phyloP scores from a whole-genome alignment of 2,888 invertebrate species.

The Invenusta paracnida region DNA sequence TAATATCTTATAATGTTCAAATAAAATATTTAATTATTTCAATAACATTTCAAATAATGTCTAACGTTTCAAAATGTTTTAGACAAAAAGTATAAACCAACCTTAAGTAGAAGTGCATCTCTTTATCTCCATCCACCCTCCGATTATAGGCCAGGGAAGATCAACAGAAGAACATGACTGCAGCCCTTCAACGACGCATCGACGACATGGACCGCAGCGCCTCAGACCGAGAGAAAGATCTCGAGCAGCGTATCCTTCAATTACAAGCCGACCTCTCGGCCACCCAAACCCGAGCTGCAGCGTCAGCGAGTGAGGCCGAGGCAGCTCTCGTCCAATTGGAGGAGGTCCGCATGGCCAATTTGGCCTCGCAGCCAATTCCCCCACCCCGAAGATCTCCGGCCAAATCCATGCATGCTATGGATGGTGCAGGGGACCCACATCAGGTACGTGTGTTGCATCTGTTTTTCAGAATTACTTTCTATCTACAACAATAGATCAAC shows the following conservation, averaged over 20 bases:
- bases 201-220: constrained; percentile 17
- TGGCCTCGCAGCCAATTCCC: not conserved
- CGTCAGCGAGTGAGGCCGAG: not conserved
- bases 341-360: not conserved
- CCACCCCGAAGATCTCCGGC: not conserved
- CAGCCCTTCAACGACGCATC: not conserved
- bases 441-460: no score
- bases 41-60: no score
- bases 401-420: not conserved
- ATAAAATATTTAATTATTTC: no score
- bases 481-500: no score
- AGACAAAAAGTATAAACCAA: no score
- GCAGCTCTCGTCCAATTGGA: not conserved
- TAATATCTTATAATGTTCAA: no score
- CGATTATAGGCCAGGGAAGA: not conserved
- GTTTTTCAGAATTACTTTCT: no score
- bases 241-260: not conserved
- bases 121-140: not conserved
- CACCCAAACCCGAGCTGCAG: not conserved
- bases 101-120: no score
- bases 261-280: not conserved
- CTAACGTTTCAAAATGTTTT: no score
- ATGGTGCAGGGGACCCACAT: not conserved
- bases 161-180: not conserved
- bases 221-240: constrained; percentile 3